Base-by-base conservation (phyloP, 2,797 vertebrate species). In the Bradypus variegatus region DNA sequence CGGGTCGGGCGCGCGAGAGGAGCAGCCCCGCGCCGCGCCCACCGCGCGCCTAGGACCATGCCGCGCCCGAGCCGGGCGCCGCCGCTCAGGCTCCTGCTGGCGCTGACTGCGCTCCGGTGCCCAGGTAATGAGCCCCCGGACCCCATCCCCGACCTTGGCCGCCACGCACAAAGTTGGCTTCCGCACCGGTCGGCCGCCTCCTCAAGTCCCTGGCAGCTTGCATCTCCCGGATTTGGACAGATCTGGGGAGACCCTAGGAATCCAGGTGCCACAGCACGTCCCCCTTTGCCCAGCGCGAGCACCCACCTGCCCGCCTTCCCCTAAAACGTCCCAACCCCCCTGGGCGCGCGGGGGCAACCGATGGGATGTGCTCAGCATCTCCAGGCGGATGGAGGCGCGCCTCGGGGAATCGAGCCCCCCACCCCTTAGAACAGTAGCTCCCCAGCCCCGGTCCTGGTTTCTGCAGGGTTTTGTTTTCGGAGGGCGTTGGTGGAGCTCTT, bases 51-150 rank as follows among this genome's bases (percentile, higher is more conserved):
- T 55, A 94, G 95, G 93, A 95, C 92, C 95, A 96, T 95, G 96
- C 95, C 73, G 93, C 80, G 91, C 90, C 91, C 83, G 91, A 84
- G 93, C 87, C 88, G 89, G 89, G 95, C 91, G 81, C 94, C 89
- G 81, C 92, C 94, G 94, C 94, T 96, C 89, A 67, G 94, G 95
- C 95, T 96, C n/a, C 90, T 96, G 95, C 92, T 96, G 95, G 95
- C 95, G 84, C 95, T 96, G 88, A 88, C 95, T 8, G 95, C 94
- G 93, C 95, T 96, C 94, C 93, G 84, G 70, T 95, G 96, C 94
- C 91, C 95, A 96, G 96, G 96, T 96, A 96, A 96, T 69, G 94
- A 94, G 94, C 41, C 70, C 94, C 77, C 75, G 67, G 69, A 19
- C 92, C 94, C 93, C 69, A 12, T 73, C 88, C 95, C 94, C 81